Evolutionary conservation across 1,140 invertebrate species (phyloP).

Genomic region (Bathynomus jamesi): DNA sequence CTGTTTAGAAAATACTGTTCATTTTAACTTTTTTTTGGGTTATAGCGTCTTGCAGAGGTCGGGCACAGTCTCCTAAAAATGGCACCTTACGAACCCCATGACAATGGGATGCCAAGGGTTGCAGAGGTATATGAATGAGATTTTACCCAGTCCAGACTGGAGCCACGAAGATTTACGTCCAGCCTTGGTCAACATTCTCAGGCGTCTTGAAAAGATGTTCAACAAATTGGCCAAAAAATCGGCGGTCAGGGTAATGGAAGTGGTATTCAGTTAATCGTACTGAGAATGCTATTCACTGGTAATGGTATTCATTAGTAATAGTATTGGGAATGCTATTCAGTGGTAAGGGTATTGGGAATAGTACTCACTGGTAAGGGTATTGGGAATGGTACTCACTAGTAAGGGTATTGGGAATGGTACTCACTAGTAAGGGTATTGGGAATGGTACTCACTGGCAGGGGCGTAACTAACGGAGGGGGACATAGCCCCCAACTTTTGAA

Average conservation of each 20-base stretch:
- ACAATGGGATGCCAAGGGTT: constrained; percentile 90
- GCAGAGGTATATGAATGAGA: constrained; percentile 86
- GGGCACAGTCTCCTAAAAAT: constrained; percentile 94
- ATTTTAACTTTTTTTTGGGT: background rate
- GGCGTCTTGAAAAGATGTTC: constrained; percentile 92
- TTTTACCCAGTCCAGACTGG: constrained; percentile 94
- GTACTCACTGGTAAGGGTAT: too few relatives aligned
- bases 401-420: too few relatives aligned
- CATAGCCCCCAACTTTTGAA: too few relatives aligned
- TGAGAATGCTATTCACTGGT: too few relatives aligned
- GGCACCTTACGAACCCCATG: constrained; percentile 89
- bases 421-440: too few relatives aligned
- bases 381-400: too few relatives aligned
- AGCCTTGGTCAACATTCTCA: constrained; percentile 80
- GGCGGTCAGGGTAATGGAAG: constrained; percentile 67
- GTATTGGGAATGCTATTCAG: too few relatives aligned
- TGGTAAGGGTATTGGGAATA: too few relatives aligned
- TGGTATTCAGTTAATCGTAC: constrained; percentile 6
- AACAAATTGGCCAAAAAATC: constrained; percentile 94
- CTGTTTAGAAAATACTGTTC: background rate
- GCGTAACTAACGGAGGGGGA: too few relatives aligned
- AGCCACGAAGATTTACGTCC: constrained; percentile 86
- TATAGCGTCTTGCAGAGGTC: constrained; percentile 84
- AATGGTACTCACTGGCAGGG: too few relatives aligned
- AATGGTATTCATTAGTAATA: too few relatives aligned